These are phyloP conservation scores for Pangasius krempfi DNA, from an alignment of 2,797 vertebrate genomes.

Conservation along the genomic window DNA sequence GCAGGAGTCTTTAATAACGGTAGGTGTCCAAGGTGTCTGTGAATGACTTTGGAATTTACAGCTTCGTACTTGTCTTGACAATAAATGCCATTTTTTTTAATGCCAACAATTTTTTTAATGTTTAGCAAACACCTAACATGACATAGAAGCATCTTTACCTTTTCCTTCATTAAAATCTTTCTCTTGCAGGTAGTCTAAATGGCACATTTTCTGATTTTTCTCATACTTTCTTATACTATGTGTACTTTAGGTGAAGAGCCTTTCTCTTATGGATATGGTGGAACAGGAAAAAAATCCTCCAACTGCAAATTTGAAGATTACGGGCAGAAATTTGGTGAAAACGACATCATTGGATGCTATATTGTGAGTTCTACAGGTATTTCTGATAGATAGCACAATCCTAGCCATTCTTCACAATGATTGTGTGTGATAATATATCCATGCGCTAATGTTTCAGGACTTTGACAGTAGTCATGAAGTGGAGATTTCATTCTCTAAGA, in stretches of 20 bases:
- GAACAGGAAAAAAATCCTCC: conserved; percentile 89
- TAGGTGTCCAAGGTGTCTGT: not conserved
- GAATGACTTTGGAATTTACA: not conserved
- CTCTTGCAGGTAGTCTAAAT: not conserved
- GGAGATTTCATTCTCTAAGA: conserved; percentile 85
- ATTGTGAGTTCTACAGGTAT: conserved; percentile 75
- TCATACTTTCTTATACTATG: not conserved
- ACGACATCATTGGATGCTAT: conserved; percentile 90
- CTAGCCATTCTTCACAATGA: not conserved
- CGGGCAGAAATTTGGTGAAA: conserved; percentile 88
- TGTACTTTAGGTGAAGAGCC: conserved; percentile 82
- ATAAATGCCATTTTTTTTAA: not conserved
- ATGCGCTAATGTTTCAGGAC: conserved; percentile 68
- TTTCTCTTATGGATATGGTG: conserved; percentile 90
- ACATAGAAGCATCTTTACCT: not conserved
- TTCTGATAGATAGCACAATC: not conserved
- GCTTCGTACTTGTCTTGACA: not conserved
- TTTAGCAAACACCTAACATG: not conserved
- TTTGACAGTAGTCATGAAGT: conserved; percentile 84
- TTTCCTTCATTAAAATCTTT: not conserved
- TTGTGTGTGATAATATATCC: not conserved
- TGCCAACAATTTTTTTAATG: not conserved
- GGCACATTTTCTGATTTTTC: not conserved
- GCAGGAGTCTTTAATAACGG: not conserved
- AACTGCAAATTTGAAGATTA: conserved; percentile 89